These are phyloP conservation scores for Acanthopleura granulata DNA, from an alignment of 2,888 invertebrate species.

Conservation along the genomic window DNA sequence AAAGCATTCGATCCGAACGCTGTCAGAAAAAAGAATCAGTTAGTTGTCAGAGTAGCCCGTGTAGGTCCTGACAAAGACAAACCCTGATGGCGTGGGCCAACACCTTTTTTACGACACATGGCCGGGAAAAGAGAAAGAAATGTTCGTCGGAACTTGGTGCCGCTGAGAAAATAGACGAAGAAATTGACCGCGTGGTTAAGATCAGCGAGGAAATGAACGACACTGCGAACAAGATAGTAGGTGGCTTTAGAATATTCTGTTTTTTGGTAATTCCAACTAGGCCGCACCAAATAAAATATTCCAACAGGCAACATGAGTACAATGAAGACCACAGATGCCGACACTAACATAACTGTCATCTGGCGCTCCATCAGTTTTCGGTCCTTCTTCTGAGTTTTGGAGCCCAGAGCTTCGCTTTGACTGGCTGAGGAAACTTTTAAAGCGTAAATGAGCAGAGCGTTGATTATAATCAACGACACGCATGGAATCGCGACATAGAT, in stretches of 20 bases:
- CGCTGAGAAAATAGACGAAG: conserved; percentile 11
- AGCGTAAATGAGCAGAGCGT: background rate
- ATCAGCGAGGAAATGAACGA: conserved; percentile 8
- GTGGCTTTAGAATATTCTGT: conserved; percentile 1
- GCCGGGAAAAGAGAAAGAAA: background rate
- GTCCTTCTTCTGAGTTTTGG: background rate
- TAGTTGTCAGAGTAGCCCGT: background rate
- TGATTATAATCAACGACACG: background rate
- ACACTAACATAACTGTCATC: background rate
- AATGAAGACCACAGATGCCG: background rate
- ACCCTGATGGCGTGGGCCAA: background rate
- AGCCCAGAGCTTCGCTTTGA: background rate
- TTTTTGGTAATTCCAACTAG: background rate
- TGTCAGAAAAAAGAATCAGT: too few species aligned
- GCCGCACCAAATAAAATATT: background rate
- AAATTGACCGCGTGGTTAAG: conserved; percentile 3
- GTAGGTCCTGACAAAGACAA: background rate
- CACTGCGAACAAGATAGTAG: conserved; percentile 2
- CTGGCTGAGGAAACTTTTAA: background rate
- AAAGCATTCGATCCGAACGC: too few species aligned
- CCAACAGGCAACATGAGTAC: background rate
- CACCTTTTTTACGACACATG: background rate
- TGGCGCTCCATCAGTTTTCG: background rate
- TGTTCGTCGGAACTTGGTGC: background rate
- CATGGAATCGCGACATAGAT: conserved; percentile 14